A percentile compares a stretch with the other conserved stretches of the same genome.
Evolutionary conservation across 23 tunicate genomes (phyloP).

Genomic region (Trididemnum miniatum): DNA sequence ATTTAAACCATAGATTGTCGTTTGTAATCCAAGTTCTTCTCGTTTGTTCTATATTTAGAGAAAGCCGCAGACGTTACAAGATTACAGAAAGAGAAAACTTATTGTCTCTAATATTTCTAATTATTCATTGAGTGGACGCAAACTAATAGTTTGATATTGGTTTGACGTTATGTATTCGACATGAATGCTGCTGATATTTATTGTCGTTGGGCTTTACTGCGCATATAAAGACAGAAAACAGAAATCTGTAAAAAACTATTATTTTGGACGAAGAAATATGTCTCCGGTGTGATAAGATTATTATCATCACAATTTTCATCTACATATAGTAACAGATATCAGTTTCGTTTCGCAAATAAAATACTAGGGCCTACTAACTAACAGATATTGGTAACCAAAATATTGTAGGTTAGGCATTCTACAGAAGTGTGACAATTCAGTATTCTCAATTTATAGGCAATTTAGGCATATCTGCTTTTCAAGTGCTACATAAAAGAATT

Average conservation of each 20-base stretch:
- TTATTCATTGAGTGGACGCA: too few relatives aligned
- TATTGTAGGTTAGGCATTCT: too few relatives aligned
- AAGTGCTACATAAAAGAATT: background rate
- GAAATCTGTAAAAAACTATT: constrained; percentile 20
- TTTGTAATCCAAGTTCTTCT: too few relatives aligned
- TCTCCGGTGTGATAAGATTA: constrained; percentile 23
- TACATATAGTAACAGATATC: background rate
- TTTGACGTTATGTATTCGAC: background rate
- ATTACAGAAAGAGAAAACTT: too few relatives aligned
- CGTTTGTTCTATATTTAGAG: too few relatives aligned
- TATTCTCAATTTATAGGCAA: background rate
- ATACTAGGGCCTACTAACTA: too few relatives aligned
- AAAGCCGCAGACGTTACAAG: too few relatives aligned
- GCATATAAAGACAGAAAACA: constrained; percentile 30
- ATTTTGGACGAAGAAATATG: constrained; percentile 28
- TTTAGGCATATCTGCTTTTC: background rate
- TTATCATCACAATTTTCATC: background rate
- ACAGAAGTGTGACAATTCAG: background rate
- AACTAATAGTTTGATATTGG: background rate
- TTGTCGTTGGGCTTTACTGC: constrained; percentile 28
- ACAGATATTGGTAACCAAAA: too few relatives aligned
- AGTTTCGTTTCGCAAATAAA: too few relatives aligned
- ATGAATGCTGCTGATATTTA: constrained; percentile 7
- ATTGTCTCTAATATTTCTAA: too few relatives aligned
- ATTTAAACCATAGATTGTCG: too few relatives aligned